Evolutionary conservation across 1,140 invertebrate genomes (phyloP), one percentile per base, ranked within the genome.

Genomic region (Drosophila pandora): DNA sequence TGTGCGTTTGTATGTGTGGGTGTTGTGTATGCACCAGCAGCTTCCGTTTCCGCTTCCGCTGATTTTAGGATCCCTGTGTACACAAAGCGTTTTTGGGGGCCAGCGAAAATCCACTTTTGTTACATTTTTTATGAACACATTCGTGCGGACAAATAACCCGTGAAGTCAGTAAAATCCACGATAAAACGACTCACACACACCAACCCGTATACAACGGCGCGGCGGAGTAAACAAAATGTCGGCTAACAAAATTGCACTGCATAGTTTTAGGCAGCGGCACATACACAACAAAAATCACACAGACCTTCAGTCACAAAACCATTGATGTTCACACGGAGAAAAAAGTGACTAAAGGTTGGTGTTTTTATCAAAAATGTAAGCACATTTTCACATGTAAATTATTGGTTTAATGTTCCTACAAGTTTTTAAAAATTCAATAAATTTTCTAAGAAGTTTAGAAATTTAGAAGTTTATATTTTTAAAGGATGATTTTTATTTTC

Each of bases 111-210:
- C 78, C 60, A 82, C 75, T 87, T 87, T 87, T 76, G 83, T 87
- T 82, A 87, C 75, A 82, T 79, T 88, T 87, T 87, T 87, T 87
- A 82, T 87, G 79, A 76, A 71, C 70, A 87, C 83, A 88, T 87
- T 76, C 67, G 79, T 63, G 69, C 50, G 67, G 83, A 83, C 75
- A 87, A 87, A 88, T 79, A 87, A 87, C 83, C 79, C 79, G 79
- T 83, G 75, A 87, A 88, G 71, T 88, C 76, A 88, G 67, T 88
- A 67, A 85, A 85, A 83, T 65, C 75, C 71, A 88, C 83, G 71
- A 87, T 87, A 88, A 88, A 79, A 68, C 58, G 71, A 34, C 55
- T 55, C 32, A 48, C 50, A 23, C 13, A 39, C 9, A 32, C 48
- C 47, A 13, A 30, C 25, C 32, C 68, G 47, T 48, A 50, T 48